A percentile compares a stretch with the other conserved stretches of the same genome.
These are phyloP conservation scores for Pentalonia nigronervosa DNA, from an alignment of 1,140 invertebrate genomes.

Conservation along the genomic window DNA sequence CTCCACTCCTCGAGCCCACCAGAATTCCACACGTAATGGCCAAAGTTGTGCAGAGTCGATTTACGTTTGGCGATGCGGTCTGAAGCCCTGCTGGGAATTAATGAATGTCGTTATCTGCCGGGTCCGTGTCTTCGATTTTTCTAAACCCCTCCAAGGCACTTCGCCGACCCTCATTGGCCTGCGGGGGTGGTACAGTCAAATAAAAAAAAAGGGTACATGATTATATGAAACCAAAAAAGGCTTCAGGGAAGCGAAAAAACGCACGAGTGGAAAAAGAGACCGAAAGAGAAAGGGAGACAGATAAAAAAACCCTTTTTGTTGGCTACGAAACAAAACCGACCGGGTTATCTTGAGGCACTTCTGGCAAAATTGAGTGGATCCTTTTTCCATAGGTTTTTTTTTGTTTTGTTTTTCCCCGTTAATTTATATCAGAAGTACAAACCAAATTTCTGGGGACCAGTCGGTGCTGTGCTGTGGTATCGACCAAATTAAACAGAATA, in stretches of 20 bases:
- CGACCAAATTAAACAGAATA: slow-evolving; percentile 39
- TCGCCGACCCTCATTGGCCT: slow-evolving; percentile 41
- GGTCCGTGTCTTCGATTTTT: slow-evolving; percentile 57
- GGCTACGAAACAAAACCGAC: slow-evolving; percentile 55
- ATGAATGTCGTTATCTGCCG: slow-evolving; percentile 55
- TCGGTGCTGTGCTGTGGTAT: not conserved
- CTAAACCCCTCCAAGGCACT: slow-evolving; percentile 53
- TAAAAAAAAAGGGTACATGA: slow-evolving; percentile 47
- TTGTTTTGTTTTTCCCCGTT: slow-evolving; percentile 28
- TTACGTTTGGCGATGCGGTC: slow-evolving; percentile 54
- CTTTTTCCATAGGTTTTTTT: slow-evolving; percentile 40
- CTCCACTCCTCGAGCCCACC: slow-evolving; percentile 10
- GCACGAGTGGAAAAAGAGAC: slow-evolving; percentile 33
- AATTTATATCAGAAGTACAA: slow-evolving; percentile 52
- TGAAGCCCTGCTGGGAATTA: slow-evolving; percentile 56
- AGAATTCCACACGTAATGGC: slow-evolving; percentile 50
- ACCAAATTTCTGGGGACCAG: slow-evolving; percentile 42
- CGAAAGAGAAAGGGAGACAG: slow-evolving; percentile 26
- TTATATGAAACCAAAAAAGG: slow-evolving; percentile 48
- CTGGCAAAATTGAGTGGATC: slow-evolving; percentile 58
- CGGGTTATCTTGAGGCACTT: slow-evolving; percentile 58
- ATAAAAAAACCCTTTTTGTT: slow-evolving; percentile 56
- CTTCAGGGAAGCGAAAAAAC: slow-evolving; percentile 49
- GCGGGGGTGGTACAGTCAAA: not conserved
- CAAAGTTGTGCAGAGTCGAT: slow-evolving; percentile 56